A percentile compares a stretch with the other conserved stretches of the same genome.
These are phyloP conservation scores for Drosophila nannoptera DNA, from an alignment of 1,140 invertebrate genomes.

Conservation along the genomic window DNA sequence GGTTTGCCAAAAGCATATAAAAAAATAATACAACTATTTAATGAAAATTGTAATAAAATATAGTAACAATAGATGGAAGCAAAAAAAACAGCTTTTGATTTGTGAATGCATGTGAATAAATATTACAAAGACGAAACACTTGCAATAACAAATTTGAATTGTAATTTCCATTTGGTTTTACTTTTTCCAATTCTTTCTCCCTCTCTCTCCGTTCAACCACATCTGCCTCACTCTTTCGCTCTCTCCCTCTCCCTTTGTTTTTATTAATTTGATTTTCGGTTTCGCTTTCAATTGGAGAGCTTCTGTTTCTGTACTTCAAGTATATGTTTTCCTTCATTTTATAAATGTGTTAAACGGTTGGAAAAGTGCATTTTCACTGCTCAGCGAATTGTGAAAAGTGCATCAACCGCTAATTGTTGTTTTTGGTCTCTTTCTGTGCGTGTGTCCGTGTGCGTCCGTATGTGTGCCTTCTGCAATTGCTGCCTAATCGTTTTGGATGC, in stretches of 20 bases:
- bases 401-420: constrained; percentile 76
- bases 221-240: neutral
- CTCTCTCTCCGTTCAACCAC: no score
- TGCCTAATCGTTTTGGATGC: constrained; percentile 13
- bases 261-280: constrained; percentile 21
- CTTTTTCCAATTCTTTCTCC: constrained; percentile 6
- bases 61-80: neutral
- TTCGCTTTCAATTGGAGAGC: constrained; percentile 31
- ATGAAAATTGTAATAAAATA: neutral
- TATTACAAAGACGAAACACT: constrained; percentile 37
- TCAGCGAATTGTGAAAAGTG: constrained; percentile 75
- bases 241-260: constrained; percentile 5
- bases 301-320: constrained; percentile 12
- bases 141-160: constrained; percentile 51
- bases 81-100: constrained; percentile 37
- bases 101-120: constrained; percentile 24
- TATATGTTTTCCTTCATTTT: constrained; percentile 12
- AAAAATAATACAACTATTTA: neutral
- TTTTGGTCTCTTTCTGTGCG: constrained; percentile 1
- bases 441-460: neutral
- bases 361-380: constrained; percentile 69
- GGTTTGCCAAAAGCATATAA: constrained; percentile 8
- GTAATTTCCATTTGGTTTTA: constrained; percentile 16
- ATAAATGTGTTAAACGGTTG: constrained; percentile 39
- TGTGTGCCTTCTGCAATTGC: no score